These are phyloP conservation scores for Corbicula japonica DNA, from an alignment of 2,888 invertebrate species.

Conservation along the genomic window DNA sequence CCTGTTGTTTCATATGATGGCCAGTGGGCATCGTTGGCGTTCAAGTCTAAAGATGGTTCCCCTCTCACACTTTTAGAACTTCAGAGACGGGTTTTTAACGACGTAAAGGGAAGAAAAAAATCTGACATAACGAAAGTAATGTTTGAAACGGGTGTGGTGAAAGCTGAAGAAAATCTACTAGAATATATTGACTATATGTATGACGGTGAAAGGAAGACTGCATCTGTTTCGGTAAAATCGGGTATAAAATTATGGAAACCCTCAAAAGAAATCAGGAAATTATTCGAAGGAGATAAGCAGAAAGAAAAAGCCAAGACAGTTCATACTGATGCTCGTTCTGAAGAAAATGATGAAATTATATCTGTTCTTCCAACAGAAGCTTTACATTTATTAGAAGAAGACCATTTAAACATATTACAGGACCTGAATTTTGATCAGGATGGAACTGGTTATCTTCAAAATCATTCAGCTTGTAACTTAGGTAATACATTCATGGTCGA, in stretches of 20 bases:
- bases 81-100: conserved; percentile 23
- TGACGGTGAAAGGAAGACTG: not conserved
- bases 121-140: conserved; percentile 10
- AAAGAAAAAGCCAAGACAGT: no score
- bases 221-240: not conserved
- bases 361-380: no score
- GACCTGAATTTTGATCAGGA: no score
- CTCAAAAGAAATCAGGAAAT: not conserved
- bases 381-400: no score
- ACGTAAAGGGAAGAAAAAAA: conserved; percentile 10
- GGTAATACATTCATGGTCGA: no score
- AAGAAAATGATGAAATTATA: no score
- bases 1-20: conserved; percentile 35
- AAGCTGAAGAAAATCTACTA: conserved; percentile 1
- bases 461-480: no score
- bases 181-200: not conserved
- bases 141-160: conserved; percentile 15
- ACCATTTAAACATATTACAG: no score
- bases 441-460: no score
- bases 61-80: conserved; percentile 27
- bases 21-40: conserved; percentile 32
- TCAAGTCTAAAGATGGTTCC: not conserved
- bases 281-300: not conserved
- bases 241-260: not conserved
- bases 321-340: no score